phyloP scores from a whole-genome alignment of 30 jellyfish, hydroid and myxozoan genomes.

The Cassiopea xamachana region DNA sequence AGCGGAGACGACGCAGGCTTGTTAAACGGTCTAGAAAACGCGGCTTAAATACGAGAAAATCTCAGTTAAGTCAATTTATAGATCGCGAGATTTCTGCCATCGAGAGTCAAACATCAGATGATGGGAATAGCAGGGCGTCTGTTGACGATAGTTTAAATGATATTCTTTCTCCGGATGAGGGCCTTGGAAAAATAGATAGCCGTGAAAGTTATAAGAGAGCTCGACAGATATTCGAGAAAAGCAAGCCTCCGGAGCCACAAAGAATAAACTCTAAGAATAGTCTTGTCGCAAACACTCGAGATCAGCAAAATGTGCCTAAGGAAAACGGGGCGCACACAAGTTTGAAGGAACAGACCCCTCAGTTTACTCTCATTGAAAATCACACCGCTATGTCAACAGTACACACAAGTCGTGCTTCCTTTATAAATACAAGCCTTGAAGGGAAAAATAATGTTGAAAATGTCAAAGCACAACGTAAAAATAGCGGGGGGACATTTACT shows the following conservation, averaged over 20 bases:
- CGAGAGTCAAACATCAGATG: constrained; percentile 65
- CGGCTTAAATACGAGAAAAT: constrained; percentile 59
- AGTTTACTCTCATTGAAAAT: constrained; percentile 30
- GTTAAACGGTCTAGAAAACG: constrained; percentile 80
- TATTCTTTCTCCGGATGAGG: constrained; percentile 68
- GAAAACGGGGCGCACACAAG: constrained; percentile 37
- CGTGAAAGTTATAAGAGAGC: constrained; percentile 75
- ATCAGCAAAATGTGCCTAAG: not conserved
- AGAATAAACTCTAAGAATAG: constrained; percentile 1
- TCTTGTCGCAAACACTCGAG: constrained; percentile 6
- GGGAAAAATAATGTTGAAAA: constrained; percentile 50
- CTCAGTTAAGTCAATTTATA: constrained; percentile 68
- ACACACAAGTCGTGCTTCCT: constrained; percentile 40
- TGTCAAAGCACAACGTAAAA: constrained; percentile 38
- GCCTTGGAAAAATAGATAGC: constrained; percentile 38
- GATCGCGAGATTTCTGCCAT: constrained; percentile 68
- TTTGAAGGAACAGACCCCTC: constrained; percentile 54
- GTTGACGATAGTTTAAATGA: constrained; percentile 59
- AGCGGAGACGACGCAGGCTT: constrained; percentile 78
- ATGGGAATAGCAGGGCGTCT: constrained; percentile 79
- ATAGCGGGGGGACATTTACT: constrained; percentile 64
- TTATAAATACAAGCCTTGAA: constrained; percentile 34
- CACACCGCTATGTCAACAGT: constrained; percentile 65
- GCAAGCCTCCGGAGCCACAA: constrained; percentile 53
- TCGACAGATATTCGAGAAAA: constrained; percentile 69